Evolutionary conservation across 2,797 vertebrate species (phyloP).

Genomic region (Rallus crepitans): DNA sequence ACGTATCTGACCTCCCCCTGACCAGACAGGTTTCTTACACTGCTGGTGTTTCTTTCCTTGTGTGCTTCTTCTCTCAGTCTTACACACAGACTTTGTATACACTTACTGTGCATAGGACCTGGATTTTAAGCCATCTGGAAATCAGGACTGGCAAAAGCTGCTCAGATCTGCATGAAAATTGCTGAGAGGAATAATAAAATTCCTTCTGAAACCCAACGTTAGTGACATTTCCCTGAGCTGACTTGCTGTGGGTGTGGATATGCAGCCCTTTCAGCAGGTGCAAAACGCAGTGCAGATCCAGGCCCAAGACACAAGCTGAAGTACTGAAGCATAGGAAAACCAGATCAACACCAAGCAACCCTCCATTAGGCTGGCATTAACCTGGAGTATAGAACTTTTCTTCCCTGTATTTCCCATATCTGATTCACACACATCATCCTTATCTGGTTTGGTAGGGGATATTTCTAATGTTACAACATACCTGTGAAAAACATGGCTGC

Average conservation of each 20-base stretch:
- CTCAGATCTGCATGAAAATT: not conserved
- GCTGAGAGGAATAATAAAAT: not conserved
- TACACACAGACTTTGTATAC: not conserved
- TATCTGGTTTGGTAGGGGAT: not conserved
- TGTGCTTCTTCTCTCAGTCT: not conserved
- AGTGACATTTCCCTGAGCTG: not conserved
- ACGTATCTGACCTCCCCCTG: not conserved
- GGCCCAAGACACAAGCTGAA: not conserved
- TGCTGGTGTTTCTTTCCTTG: not conserved
- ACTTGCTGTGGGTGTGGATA: not conserved
- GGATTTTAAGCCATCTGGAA: not conserved
- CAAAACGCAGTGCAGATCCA: not conserved
- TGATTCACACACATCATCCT: not conserved
- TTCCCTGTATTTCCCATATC: not conserved
- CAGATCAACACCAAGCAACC: not conserved
- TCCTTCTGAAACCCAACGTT: not conserved
- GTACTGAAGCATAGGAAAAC: not conserved
- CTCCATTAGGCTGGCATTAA: not conserved
- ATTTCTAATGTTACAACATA: not conserved
- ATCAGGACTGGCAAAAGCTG: not conserved
- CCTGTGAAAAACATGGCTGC: rapidly evolving
- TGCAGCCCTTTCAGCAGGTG: not conserved
- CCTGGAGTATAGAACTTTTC: not conserved
- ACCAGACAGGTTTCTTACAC: not conserved
- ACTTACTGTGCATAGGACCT: not conserved